Conservation (phyloP, 1,140 invertebrate species). For the Pachyrhynchus sulphureomaculatus region DNA sequence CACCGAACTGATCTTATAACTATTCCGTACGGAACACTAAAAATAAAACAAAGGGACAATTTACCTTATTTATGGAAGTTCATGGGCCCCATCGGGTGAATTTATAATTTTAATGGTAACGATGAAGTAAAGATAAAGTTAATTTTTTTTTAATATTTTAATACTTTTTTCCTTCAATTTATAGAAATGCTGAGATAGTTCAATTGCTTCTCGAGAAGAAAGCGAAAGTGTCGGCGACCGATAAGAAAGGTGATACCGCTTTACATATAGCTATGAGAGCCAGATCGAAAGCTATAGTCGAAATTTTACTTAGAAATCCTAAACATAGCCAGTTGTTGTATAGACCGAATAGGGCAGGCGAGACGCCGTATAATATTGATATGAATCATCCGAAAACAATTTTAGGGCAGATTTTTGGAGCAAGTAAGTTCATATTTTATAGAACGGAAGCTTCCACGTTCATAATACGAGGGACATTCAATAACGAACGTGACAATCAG, state of each 20-base stretch:
- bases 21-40: too few species aligned
- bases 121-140: too few species aligned
- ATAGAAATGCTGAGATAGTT: slow-evolving; percentile 88
- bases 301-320: slow-evolving; percentile 91
- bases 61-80: too few species aligned
- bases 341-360: slow-evolving; percentile 89
- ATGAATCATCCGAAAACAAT: slow-evolving; percentile 92
- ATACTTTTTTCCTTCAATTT: too few species aligned
- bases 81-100: too few species aligned
- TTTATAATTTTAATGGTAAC: too few species aligned
- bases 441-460: neutral
- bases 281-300: slow-evolving; percentile 90
- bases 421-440: slow-evolving; percentile 62
- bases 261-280: slow-evolving; percentile 96
- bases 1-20: too few species aligned
- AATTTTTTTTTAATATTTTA: too few species aligned
- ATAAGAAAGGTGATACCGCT: slow-evolving; percentile 95
- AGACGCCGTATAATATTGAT: slow-evolving; percentile 98
- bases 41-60: too few species aligned
- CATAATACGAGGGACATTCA: too few species aligned
- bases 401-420: slow-evolving; percentile 92
- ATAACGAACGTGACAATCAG: too few species aligned
- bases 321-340: slow-evolving; percentile 96
- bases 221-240: slow-evolving; percentile 89
- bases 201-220: slow-evolving; percentile 90